A percentile compares a stretch with the other conserved stretches of the same genome.
Conservation (phyloP, 2,113 vertebrate species). For the Andinoacara biseriatus region DNA sequence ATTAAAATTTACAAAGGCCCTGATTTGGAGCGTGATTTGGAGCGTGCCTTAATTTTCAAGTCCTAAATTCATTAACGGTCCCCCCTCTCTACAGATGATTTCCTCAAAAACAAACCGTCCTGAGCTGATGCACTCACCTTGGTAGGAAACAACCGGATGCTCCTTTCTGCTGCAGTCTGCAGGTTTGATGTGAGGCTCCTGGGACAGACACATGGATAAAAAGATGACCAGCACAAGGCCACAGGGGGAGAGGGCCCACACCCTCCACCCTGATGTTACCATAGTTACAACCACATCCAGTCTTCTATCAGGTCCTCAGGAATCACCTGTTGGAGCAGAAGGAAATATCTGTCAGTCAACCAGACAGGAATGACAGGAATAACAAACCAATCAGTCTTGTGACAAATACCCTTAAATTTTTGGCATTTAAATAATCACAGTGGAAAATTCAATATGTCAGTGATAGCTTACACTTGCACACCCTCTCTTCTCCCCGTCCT, state of each 20-base stretch:
- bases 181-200: conserved; percentile 37
- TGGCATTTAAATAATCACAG: neutral
- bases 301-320: conserved; percentile 35
- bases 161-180: conserved; percentile 67
- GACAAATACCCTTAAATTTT: neutral
- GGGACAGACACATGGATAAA: conserved; percentile 51
- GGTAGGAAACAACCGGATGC: conserved; percentile 63
- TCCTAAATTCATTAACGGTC: neutral
- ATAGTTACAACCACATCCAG: conserved; percentile 65
- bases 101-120: neutral
- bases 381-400: neutral
- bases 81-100: rapidly evolving
- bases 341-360: neutral
- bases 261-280: conserved; percentile 56
- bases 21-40: neutral
- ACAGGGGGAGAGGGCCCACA: conserved; percentile 48
- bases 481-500: neutral
- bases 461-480: neutral
- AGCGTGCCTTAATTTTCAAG: neutral
- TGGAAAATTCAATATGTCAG: neutral
- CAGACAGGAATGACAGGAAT: neutral
- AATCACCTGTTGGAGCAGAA: conserved; percentile 46
- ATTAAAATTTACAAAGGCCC: neutral
- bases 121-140: conserved; percentile 44
- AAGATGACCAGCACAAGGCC: conserved; percentile 57